Conservation (phyloP, 1,140 invertebrate species). For the Ceratosolen solmsi region DNA sequence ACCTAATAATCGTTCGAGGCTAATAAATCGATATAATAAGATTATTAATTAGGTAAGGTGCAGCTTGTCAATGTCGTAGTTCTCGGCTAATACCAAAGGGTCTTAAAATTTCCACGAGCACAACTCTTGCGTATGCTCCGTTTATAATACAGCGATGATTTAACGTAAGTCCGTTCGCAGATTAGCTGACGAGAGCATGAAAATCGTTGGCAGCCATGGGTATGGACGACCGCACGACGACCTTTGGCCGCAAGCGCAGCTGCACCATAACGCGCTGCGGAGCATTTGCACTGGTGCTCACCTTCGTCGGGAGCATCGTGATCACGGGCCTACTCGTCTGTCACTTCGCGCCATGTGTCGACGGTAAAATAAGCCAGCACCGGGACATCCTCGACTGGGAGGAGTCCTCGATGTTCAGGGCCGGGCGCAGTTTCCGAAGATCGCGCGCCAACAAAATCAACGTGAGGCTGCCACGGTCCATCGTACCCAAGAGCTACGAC, state of each 20-base stretch:
- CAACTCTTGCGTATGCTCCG: too few relatives aligned
- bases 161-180: constrained; percentile 62
- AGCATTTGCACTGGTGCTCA: constrained; percentile 71
- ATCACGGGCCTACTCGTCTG: constrained; percentile 80
- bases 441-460: constrained; percentile 71
- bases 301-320: constrained; percentile 74
- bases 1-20: too few relatives aligned
- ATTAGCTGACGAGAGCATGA: constrained; percentile 67
- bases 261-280: constrained; percentile 71
- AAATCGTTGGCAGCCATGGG: constrained; percentile 55
- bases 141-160: too few relatives aligned
- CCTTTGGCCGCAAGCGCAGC: constrained; percentile 68
- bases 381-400: neutral
- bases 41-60: too few relatives aligned
- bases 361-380: constrained; percentile 55
- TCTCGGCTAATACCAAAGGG: too few relatives aligned
- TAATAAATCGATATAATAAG: too few relatives aligned
- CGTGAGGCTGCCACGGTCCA: constrained; percentile 79
- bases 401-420: neutral
- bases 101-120: too few relatives aligned
- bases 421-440: constrained; percentile 56
- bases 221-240: constrained; percentile 68
- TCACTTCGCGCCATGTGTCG: constrained; percentile 79
- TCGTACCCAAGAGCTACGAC: constrained; percentile 81
- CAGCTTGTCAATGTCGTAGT: too few relatives aligned